Base-by-base conservation (phyloP, 37 sponge, comb jelly and placozoan genomes). In the Amphimedon queenslandica region DNA sequence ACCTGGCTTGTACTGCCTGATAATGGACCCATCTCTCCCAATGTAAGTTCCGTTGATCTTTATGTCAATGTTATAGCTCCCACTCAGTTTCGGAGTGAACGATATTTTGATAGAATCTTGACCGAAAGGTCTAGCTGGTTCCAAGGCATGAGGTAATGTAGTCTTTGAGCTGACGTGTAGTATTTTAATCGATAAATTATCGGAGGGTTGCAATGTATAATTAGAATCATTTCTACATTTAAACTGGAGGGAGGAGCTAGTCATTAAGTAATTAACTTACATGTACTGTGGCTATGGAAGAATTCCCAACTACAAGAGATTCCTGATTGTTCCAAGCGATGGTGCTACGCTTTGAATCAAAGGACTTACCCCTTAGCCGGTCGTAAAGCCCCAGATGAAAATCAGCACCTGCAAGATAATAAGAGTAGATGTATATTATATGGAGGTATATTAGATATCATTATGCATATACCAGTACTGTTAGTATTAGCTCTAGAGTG, bases 271-370 rank as follows among this genome's bases (percentile, higher is more conserved):
- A 30, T 21, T 10, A 63, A 51, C 70, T 53, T 30, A 90, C 91
- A 42, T 77, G 76, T 27, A 90, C 39, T n/a, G 82, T 81, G 27
- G 38, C 56, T 32, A 90, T 86, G 69, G 82, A 61, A 10, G 81
- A 58, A 10, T 67, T 77, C 24, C 91, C 91, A 27, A 90, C 91
- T 64, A 31, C 32, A 20, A 16, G 38, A 6, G 28, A 20, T 64
- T 90, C 75, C 3, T 77, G 75, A 27, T 81, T 77, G 42, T 77
- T 90, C 91, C 91, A 90, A 13, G 31, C 53, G 29, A 90, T 31
- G 2, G 24, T 32, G 35, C 80, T 61, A 31, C 64, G 60, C 13
- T 39, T 55, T 3, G 4, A 5, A 55, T 82, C 83, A 30, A 83
- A 40, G 40, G 75, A 76, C 20, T 63, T 69, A n/a, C 84, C 77